phyloP scores from a whole-genome alignment of 1,140 invertebrate species.

The Nixonia krombeini region DNA sequence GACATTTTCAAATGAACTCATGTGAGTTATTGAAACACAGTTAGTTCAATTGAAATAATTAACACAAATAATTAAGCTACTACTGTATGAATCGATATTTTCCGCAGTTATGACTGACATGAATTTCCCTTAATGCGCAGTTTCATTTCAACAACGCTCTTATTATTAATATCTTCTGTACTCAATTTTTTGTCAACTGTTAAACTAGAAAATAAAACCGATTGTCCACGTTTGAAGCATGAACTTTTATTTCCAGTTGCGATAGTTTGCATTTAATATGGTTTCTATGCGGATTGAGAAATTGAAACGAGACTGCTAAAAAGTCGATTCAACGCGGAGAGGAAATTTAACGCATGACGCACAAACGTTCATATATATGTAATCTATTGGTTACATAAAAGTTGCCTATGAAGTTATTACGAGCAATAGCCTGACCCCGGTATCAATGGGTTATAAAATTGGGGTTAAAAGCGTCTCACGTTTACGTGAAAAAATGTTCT shows the following conservation, averaged over 20 bases:
- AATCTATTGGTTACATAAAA: conserved; percentile 1
- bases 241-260: conserved; percentile 29
- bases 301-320: conserved; percentile 28
- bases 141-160: no score
- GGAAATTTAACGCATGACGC: not conserved
- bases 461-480: conserved; percentile 59
- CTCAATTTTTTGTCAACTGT: no score
- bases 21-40: no score
- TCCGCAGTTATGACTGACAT: no score
- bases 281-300: conserved; percentile 12
- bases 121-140: no score
- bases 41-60: no score
- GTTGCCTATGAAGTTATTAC: conserved; percentile 43
- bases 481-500: conserved; percentile 54
- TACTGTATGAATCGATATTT: no score
- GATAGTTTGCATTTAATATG: conserved; percentile 38
- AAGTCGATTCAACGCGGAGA: conserved; percentile 20
- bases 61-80: no score
- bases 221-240: conserved; percentile 45
- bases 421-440: conserved; percentile 33
- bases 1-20: no score
- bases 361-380: no score
- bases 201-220: no score
- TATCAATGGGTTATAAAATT: conserved; percentile 64
- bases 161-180: no score